Evolutionary conservation across 2,888 invertebrate species (phyloP).

Genomic region (Philopedon plagiatum): DNA sequence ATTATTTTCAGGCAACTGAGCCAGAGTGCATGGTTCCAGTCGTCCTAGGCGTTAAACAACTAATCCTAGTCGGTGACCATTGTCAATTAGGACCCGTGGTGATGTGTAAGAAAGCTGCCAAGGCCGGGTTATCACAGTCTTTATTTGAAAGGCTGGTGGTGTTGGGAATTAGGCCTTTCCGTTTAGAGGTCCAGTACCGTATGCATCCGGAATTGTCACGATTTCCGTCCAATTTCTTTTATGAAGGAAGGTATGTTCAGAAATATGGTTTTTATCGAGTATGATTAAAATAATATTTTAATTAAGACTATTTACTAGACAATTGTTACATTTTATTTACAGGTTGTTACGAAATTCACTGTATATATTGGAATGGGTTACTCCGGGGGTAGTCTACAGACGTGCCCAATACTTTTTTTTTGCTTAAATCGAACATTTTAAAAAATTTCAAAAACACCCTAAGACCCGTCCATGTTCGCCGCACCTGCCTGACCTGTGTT

Average conservation of each 20-base stretch:
- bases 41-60: conserved; percentile 95
- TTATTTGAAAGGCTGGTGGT: conserved; percentile 98
- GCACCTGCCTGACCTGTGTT: no score
- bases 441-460: no score
- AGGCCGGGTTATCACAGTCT: conserved; percentile 97
- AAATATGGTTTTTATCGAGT: neutral
- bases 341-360: no score
- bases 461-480: no score
- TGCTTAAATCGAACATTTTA: no score
- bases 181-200: conserved; percentile 97
- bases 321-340: no score
- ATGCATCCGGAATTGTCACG: conserved; percentile 99
- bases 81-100: conserved; percentile 99
- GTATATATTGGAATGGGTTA: no score
- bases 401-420: no score
- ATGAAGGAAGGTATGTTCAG: conserved; percentile 47
- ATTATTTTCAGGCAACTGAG: conserved; percentile 79
- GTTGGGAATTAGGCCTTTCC: conserved; percentile 95
- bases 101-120: conserved; percentile 99
- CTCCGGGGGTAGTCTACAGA: no score
- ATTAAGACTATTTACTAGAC: no score
- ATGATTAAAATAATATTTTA: neutral
- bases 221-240: conserved; percentile 98
- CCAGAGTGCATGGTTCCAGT: conserved; percentile 99
- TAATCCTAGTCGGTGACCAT: conserved; percentile 98